These are phyloP conservation scores for Pogonomyrmex californicus DNA, from an alignment of 1,140 invertebrate species.

Conservation along the genomic window DNA sequence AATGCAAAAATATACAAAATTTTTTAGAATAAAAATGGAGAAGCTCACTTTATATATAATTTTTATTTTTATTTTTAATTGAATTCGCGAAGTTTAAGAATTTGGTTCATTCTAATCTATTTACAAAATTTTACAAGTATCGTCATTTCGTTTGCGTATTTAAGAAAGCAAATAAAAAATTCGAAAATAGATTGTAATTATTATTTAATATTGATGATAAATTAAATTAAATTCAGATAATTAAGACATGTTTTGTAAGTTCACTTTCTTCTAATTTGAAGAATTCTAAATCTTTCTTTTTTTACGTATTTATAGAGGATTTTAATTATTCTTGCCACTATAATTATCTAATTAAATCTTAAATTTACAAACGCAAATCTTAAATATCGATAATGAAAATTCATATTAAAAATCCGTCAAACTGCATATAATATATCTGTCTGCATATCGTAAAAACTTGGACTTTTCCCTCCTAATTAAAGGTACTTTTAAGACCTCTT, in stretches of 20 bases:
- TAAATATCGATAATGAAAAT: background rate
- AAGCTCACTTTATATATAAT: background rate
- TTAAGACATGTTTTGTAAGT: background rate
- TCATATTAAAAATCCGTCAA: background rate
- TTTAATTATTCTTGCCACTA: background rate
- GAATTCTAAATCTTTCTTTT: background rate
- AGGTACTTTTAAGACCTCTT: background rate
- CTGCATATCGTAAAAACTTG: background rate
- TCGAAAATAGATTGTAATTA: background rate
- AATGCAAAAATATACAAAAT: background rate
- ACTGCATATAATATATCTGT: background rate
- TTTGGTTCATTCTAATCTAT: background rate
- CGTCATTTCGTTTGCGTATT: background rate
- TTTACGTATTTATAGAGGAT: background rate
- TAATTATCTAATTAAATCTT: conserved; percentile 10
- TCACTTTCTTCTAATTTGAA: background rate
- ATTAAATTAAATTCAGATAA: background rate
- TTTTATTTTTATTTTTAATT: background rate
- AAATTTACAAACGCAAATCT: background rate
- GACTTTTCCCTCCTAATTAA: too few relatives aligned
- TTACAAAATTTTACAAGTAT: background rate
- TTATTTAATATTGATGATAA: background rate
- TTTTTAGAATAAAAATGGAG: background rate
- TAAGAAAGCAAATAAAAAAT: background rate
- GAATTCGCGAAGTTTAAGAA: background rate